These are phyloP conservation scores for Tapera naevia DNA, from an alignment of 2,797 vertebrate genomes.

Conservation along the genomic window DNA sequence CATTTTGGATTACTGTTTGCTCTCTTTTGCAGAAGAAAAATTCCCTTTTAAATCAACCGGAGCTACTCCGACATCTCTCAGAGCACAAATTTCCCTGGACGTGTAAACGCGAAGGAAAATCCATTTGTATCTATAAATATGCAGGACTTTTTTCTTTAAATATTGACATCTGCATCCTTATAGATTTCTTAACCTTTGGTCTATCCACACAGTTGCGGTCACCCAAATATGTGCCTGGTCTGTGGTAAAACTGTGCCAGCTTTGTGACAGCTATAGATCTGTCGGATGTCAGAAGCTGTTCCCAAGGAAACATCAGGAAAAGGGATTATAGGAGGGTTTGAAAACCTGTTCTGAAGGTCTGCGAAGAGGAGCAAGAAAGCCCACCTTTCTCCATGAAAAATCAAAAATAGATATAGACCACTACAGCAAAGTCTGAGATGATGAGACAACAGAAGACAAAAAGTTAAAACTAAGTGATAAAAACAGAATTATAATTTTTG, in stretches of 20 bases:
- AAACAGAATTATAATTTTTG: neutral
- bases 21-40: slow-evolving; percentile 3
- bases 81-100: slow-evolving; percentile 13
- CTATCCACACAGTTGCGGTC: slow-evolving; percentile 3
- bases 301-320: slow-evolving; percentile 48
- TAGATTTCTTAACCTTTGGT: slow-evolving; percentile 41
- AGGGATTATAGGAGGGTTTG: slow-evolving; percentile 31
- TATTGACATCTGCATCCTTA: slow-evolving; percentile 33
- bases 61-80: slow-evolving; percentile 8
- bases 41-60: neutral
- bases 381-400: neutral
- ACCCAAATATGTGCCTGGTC: slow-evolving; percentile 32
- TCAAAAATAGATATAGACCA: neutral
- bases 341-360: slow-evolving; percentile 24
- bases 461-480: neutral
- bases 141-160: slow-evolving; percentile 44
- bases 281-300: slow-evolving; percentile 32
- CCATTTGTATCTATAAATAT: slow-evolving; percentile 63
- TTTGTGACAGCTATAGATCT: slow-evolving; percentile 60
- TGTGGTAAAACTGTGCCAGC: slow-evolving; percentile 40
- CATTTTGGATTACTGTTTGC: slow-evolving; percentile 31
- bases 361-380: neutral
- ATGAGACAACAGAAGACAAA: neutral
- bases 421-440: neutral
- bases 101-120: slow-evolving; percentile 56